These are phyloP conservation scores for Andrena bucephala DNA, from an alignment of 2,888 invertebrate genomes.

Conservation along the genomic window DNA sequence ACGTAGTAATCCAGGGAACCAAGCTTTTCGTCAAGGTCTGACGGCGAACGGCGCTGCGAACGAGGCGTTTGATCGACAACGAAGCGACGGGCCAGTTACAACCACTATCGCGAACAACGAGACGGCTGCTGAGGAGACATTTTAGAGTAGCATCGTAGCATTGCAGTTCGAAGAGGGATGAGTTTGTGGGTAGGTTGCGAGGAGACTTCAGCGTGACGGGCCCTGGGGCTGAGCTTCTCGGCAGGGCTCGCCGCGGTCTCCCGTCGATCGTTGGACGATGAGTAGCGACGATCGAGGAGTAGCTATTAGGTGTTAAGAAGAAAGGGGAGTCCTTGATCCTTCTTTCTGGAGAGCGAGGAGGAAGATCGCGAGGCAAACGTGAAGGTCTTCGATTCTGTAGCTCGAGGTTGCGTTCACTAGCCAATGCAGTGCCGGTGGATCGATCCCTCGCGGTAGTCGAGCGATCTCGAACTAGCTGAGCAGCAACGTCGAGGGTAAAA, in stretches of 20 bases:
- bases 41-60: neutral
- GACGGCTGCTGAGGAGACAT: neutral
- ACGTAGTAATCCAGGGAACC: constrained; percentile 75
- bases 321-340: neutral
- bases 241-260: neutral
- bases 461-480: neutral
- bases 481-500: neutral
- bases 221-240: neutral
- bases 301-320: neutral
- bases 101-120: constrained; percentile 54
- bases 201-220: neutral
- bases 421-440: neutral
- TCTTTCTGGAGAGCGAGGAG: neutral
- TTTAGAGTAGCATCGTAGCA: constrained; percentile 41
- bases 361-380: neutral
- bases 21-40: neutral
- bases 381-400: neutral
- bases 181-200: neutral
- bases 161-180: constrained; percentile 2
- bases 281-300: neutral
- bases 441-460: constrained; percentile 7
- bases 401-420: neutral
- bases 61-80: constrained; percentile 46
- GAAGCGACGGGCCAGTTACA: constrained; percentile 51
- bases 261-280: neutral